A percentile compares a stretch with the other conserved stretches of the same genome.
These are phyloP conservation scores for Micronycteris hirsuta DNA, from an alignment of 2,113 vertebrate genomes.

Conservation along the genomic window DNA sequence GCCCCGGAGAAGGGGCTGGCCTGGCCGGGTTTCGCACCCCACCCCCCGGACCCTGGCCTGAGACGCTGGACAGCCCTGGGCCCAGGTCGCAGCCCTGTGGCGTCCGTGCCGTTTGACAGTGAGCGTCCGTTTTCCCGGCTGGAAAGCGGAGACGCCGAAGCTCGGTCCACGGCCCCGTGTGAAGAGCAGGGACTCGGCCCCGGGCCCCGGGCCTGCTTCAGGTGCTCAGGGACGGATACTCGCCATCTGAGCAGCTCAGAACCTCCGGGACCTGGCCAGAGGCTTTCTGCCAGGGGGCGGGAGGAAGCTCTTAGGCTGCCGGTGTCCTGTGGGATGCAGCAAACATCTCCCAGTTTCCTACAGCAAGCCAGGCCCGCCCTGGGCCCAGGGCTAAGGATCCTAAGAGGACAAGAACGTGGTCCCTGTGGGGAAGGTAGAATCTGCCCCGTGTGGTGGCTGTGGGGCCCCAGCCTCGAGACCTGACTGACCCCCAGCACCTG, in stretches of 20 bases:
- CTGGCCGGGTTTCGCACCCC: not conserved
- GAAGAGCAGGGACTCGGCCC: no score
- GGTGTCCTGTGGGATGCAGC: not conserved
- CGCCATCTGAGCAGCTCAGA: not conserved
- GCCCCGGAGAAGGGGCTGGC: not conserved
- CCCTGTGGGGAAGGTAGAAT: not conserved
- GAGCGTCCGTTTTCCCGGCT: not conserved
- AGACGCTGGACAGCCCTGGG: not conserved
- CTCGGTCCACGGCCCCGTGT: not conserved
- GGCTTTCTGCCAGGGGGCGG: no score
- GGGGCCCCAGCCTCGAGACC: not conserved
- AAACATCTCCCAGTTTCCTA: not conserved
- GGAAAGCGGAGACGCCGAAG: fast-evolving
- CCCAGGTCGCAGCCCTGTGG: not conserved
- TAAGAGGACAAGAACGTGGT: not conserved
- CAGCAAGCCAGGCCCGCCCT: not conserved
- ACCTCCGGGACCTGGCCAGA: not conserved
- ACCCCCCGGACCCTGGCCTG: not conserved
- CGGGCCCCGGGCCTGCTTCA: no score
- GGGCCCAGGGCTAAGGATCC: not conserved
- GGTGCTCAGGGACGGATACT: not conserved
- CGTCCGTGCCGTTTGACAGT: fast-evolving
- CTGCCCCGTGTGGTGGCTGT: no score
- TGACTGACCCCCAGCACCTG: not conserved
- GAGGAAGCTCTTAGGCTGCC: no score